Conservation (phyloP, 2,113 vertebrate genomes). For the crab-eating macaque (Macaca fascicularis) region DNA sequence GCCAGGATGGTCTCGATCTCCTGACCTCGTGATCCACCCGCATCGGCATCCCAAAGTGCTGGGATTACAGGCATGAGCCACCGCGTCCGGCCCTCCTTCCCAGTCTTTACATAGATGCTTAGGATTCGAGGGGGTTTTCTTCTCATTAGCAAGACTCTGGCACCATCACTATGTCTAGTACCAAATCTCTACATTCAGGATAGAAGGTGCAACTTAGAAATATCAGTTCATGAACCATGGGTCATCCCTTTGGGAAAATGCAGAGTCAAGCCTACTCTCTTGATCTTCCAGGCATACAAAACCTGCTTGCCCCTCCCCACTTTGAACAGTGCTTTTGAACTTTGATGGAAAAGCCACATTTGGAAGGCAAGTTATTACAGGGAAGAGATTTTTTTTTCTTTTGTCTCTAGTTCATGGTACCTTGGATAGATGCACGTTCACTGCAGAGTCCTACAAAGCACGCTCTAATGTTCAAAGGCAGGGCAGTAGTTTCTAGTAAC, state of each 20-base stretch:
- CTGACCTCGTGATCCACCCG: too few species aligned
- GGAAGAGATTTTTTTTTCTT: background rate
- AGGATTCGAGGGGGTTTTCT: background rate
- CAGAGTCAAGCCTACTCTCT: too few species aligned
- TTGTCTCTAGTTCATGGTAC: background rate
- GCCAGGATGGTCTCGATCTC: too few species aligned
- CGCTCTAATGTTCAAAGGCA: background rate
- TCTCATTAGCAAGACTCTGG: background rate
- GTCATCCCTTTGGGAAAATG: background rate
- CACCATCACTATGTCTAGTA: background rate
- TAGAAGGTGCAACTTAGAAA: background rate
- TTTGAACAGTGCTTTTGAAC: background rate
- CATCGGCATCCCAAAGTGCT: too few species aligned
- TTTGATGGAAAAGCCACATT: background rate
- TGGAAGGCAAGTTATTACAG: background rate
- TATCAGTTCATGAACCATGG: background rate
- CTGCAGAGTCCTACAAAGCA: background rate
- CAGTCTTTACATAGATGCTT: rapidly evolving
- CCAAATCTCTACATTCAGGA: background rate
- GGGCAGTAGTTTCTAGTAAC: background rate
- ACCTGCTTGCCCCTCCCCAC: background rate
- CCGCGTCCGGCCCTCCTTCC: rapidly evolving
- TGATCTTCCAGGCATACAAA: background rate
- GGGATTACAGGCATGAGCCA: too few species aligned
- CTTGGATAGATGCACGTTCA: background rate